These are phyloP conservation scores for Cossypha dichroa DNA, from an alignment of 2,797 vertebrate genomes.

Conservation along the genomic window DNA sequence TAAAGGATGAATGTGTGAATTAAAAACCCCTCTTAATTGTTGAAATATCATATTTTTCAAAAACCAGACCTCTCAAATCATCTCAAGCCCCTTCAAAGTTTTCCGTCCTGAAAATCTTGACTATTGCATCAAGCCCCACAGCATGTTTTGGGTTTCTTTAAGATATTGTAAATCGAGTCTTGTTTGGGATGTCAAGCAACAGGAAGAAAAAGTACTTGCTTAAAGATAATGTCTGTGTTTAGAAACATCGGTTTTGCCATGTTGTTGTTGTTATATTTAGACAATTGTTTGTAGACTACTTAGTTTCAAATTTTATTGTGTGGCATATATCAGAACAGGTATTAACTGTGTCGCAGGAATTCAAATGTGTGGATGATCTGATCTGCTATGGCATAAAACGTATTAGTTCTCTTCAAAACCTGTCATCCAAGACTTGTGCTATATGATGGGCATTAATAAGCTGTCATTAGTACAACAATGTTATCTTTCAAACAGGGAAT, in stretches of 20 bases:
- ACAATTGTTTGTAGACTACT: neutral
- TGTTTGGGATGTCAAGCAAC: neutral
- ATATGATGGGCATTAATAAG: neutral
- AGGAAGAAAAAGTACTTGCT: neutral
- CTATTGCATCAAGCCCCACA: neutral
- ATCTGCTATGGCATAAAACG: neutral
- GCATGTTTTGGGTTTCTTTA: rapidly evolving
- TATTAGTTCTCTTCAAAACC: neutral
- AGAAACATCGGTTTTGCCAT: neutral
- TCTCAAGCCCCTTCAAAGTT: neutral
- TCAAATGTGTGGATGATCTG: neutral
- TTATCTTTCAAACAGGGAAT: neutral
- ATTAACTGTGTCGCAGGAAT: neutral
- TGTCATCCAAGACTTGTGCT: neutral
- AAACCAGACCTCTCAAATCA: rapidly evolving
- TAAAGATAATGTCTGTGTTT: neutral
- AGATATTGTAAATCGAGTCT: neutral
- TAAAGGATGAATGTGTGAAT: neutral
- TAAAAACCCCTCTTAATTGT: neutral
- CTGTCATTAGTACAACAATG: neutral
- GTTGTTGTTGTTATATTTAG: neutral
- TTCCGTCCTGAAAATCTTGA: neutral
- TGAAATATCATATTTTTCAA: neutral
- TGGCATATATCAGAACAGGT: neutral
- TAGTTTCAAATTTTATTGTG: neutral